Conservation (phyloP, 2,888 invertebrate genomes). For the Helobdella robusta region DNA sequence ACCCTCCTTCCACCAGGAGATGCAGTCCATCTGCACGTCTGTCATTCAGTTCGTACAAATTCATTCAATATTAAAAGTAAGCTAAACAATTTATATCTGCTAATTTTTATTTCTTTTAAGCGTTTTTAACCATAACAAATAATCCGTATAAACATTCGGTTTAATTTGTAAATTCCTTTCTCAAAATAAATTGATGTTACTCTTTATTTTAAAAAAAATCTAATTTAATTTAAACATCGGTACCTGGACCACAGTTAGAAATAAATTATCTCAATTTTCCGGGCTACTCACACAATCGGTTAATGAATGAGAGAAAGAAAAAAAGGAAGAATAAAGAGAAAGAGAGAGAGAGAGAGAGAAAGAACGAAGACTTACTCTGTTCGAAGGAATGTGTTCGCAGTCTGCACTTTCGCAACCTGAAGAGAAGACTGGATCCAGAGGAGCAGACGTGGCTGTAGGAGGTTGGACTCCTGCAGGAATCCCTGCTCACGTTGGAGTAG, state of each 20-base stretch:
- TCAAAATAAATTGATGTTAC: too few species aligned
- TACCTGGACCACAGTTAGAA: too few species aligned
- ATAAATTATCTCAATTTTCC: too few species aligned
- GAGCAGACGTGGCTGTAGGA: constrained; percentile 26
- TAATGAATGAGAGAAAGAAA: too few species aligned
- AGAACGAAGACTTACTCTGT: constrained; percentile 17
- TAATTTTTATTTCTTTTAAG: background rate
- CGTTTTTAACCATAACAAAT: background rate
- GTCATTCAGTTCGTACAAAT: background rate
- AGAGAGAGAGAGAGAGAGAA: too few species aligned
- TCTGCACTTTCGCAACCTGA: constrained; percentile 24
- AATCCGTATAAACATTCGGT: background rate
- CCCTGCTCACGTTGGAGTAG: constrained; percentile 24
- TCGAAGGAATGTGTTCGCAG: constrained; percentile 18
- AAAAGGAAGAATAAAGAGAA: too few species aligned
- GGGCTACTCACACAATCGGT: too few species aligned
- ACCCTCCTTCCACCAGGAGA: constrained; percentile 2
- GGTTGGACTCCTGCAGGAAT: constrained; percentile 26
- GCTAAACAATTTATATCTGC: background rate
- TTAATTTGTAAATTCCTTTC: too few species aligned
- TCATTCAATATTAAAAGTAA: background rate
- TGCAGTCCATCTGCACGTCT: constrained; percentile 12
- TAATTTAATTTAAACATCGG: too few species aligned
- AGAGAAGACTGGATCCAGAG: background rate
- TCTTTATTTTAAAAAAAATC: too few species aligned